phyloP scores from a whole-genome alignment of 64 coral and sea anemone species.

The Actinia tenebrosa region DNA sequence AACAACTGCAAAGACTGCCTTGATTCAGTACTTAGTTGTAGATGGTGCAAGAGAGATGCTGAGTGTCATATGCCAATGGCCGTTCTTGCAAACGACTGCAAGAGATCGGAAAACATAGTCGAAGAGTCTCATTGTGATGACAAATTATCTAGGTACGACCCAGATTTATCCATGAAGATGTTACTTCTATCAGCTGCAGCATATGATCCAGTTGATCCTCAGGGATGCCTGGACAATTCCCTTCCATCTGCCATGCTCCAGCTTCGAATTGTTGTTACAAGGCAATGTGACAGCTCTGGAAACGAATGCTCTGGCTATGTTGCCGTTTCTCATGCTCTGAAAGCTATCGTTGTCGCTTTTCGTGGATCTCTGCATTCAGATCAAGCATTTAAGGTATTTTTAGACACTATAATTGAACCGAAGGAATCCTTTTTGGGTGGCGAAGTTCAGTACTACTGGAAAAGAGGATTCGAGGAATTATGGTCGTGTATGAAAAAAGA shows the following conservation, averaged over 20 bases:
- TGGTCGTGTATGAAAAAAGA: too few relatives aligned
- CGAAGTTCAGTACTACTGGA: not conserved
- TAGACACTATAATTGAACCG: not conserved
- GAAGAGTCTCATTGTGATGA: not conserved
- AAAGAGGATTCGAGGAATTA: too few relatives aligned
- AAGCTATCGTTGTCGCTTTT: conserved; percentile 33
- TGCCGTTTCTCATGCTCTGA: conserved; percentile 22
- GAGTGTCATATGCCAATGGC: conserved; percentile 9
- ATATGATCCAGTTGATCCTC: conserved; percentile 20
- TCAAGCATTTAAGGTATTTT: conserved; percentile 16
- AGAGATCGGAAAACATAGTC: conserved; percentile 34
- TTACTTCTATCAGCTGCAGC: conserved; percentile 34
- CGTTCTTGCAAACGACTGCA: conserved; percentile 13
- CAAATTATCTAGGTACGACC: conserved; percentile 10
- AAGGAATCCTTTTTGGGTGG: not conserved
- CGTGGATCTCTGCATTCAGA: conserved; percentile 13
- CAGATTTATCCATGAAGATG: conserved; percentile 43
- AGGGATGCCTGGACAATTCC: conserved; percentile 28
- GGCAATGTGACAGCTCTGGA: conserved; percentile 14
- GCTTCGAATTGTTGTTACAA: not conserved
- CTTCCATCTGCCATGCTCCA: conserved; percentile 24
- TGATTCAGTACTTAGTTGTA: not conserved
- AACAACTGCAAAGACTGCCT: too few relatives aligned
- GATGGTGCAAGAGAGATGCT: conserved; percentile 27
- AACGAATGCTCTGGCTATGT: conserved; percentile 17